Evolutionary conservation across 2,113 vertebrate species (phyloP), one percentile per base, ranked within the genome.

Genomic region (Myanophis thanlyinensis): DNA sequence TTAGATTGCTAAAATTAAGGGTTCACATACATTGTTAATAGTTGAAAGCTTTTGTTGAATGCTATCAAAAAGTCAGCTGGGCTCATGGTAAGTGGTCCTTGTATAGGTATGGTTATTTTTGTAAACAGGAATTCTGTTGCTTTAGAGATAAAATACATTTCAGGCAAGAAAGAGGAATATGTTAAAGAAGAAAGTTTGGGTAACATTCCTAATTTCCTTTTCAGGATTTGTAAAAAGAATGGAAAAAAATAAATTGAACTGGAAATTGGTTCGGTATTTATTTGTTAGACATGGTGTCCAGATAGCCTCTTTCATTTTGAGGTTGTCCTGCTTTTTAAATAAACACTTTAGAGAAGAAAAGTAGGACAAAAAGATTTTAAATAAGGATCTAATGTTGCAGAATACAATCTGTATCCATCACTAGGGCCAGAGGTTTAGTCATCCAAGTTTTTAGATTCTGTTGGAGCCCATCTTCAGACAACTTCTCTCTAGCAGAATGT

Each of bases 11-110:
- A 94, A 94, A 95, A 90, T 92, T 87, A 95, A 93, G 73, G 86
- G 62, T 90, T 96, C 48, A 27, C 53, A 30, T 87, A 94, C 93
- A 94, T 95, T 95, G 93, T 93, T 94, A 95, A 95, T 20, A 62
- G 62, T 49, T 90, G 89, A 94, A 92, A 85, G n/a, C 62, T 91
- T 92, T 91, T 86, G 87, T 20, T 88, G 92, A 59, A n/a, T 11
- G 90, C 30, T 92, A 48, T 91, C 56, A 93, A 0, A 85, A 89
- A 4, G 44, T 85, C 51, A 89, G 51, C 67, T 92, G 91, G 49
- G 73, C 46, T 47, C 12, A 59, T 88, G 11, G 22, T 85, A 89
- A 52, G 48, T 85, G 18, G 4, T 54, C 88, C 51, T 25, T 91
- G 8, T 35, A 80, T 85, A 3, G 11, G 52, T 1, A 25, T 92